Evolutionary conservation across 1,140 invertebrate species (phyloP), one percentile per base, ranked within the genome.

Genomic region (Heterodera schachtii): DNA sequence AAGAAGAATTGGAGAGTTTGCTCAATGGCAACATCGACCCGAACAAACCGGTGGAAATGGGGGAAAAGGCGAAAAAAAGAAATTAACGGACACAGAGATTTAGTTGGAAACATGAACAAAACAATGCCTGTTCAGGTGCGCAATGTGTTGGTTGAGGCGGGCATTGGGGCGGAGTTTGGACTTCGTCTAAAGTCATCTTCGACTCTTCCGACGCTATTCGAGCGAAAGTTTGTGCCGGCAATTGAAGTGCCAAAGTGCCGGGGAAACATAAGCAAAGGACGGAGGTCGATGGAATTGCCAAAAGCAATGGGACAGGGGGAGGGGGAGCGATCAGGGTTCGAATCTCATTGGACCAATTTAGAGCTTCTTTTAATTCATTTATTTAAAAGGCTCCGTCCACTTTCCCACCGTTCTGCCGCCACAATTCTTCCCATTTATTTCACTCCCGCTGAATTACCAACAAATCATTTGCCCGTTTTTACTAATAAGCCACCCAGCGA

Each of bases 131-230:
- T 16, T 78, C 47, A 78, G 77, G 80, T 81, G 11, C 69, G 81
- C 16, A 82, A 70, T 81, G 81, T 82, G 19, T 70, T 82, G 41
- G 78, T 74, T 41, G 81, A 82, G 46, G 81, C 81, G 16, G 81
- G 81, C 13, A 81, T 82, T 13, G 81, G 81, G 19, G 46, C 76
- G 11, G 73, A 64, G 67, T 74, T 66, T 74, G 46, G 79, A n/a
- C 16, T 47, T 13, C 31, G 52, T 66, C 57, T 75, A 81, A 41
- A 44, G 74, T 52, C 21, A 7, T 52, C 21, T 52, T 43, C 52
- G 79, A 80, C 64, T 69, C 76, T 67, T 43, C 57, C 76, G 41
- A 64, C 64, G 43, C 3, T 9, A 67, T 80, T 43, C 9, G 11
- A 16, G 13, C 21, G 41, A 21, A 60, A 70, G 21, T 66, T 69